These are phyloP conservation scores for Capra hircus DNA, from an alignment of 2,113 vertebrate species.

Conservation along the genomic window DNA sequence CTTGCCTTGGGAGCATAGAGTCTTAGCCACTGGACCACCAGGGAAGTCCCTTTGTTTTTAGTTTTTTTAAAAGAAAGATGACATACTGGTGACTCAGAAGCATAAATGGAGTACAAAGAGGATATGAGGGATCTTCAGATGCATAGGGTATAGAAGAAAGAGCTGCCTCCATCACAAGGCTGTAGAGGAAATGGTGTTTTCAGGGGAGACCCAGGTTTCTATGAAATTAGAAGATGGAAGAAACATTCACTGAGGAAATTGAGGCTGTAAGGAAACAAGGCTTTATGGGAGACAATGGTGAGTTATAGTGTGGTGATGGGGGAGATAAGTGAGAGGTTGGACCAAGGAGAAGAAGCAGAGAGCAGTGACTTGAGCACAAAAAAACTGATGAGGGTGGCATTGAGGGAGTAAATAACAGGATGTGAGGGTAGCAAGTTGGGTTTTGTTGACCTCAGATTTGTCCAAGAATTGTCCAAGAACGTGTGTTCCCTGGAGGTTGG, in stretches of 20 bases:
- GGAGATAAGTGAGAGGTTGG: background rate
- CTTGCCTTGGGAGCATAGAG: background rate
- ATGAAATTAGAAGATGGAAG: background rate
- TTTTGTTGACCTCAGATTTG: background rate
- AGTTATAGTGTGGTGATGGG: background rate
- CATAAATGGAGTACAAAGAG: background rate
- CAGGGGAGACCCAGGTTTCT: background rate
- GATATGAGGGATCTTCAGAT: background rate
- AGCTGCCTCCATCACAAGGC: background rate
- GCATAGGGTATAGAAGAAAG: background rate
- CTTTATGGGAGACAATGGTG: background rate
- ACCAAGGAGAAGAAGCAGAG: background rate
- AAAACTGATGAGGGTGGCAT: background rate
- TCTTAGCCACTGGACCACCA: background rate
- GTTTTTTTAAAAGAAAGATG: background rate
- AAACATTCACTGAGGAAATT: background rate
- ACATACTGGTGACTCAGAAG: background rate
- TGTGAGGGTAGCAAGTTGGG: background rate
- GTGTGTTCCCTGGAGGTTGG: background rate
- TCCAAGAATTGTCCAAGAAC: background rate
- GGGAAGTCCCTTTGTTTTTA: background rate
- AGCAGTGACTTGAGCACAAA: background rate
- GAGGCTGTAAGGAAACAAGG: background rate
- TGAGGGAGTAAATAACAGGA: background rate
- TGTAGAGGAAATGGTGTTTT: background rate